Evolutionary conservation across 2,888 invertebrate genomes (phyloP).

Genomic region (Cheilosia grossa): DNA sequence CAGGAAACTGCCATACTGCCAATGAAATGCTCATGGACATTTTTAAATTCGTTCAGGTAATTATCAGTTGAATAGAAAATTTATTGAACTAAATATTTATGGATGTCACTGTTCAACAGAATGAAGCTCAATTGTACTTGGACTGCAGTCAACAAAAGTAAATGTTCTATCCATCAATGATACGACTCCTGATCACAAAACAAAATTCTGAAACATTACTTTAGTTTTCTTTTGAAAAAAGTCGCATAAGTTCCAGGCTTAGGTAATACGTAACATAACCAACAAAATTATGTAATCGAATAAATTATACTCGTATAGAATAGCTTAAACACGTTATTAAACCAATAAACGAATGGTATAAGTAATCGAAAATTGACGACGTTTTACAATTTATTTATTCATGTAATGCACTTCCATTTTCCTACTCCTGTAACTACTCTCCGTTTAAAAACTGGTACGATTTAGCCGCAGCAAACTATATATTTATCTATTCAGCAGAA

Average conservation of each 20-base stretch:
- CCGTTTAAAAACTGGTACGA: too few relatives aligned
- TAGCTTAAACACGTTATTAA: too few relatives aligned
- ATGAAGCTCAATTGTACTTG: constrained; percentile 74
- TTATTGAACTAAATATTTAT: background rate
- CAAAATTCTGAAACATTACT: constrained; percentile 1
- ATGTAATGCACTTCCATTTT: too few relatives aligned
- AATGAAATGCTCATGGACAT: constrained; percentile 82
- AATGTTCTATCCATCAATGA: background rate
- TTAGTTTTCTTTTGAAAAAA: constrained; percentile 7
- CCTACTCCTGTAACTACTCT: too few relatives aligned
- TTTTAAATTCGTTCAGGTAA: constrained; percentile 81
- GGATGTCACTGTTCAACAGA: constrained; percentile 39
- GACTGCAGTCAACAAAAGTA: constrained; percentile 75
- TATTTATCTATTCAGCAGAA: too few relatives aligned
- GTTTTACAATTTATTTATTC: too few relatives aligned
- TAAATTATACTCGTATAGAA: background rate
- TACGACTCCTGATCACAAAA: constrained; percentile 38
- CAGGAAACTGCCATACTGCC: constrained; percentile 80
- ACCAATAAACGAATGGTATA: too few relatives aligned
- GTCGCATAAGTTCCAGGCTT: constrained; percentile 57
- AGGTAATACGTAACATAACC: background rate
- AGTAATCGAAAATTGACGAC: too few relatives aligned
- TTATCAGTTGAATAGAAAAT: background rate
- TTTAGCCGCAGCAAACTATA: too few relatives aligned
- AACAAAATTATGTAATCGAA: constrained; percentile 27